Evolutionary conservation across 1,140 invertebrate genomes (phyloP), one percentile per base, ranked within the genome.

Genomic region (Dysdera silvatica): DNA sequence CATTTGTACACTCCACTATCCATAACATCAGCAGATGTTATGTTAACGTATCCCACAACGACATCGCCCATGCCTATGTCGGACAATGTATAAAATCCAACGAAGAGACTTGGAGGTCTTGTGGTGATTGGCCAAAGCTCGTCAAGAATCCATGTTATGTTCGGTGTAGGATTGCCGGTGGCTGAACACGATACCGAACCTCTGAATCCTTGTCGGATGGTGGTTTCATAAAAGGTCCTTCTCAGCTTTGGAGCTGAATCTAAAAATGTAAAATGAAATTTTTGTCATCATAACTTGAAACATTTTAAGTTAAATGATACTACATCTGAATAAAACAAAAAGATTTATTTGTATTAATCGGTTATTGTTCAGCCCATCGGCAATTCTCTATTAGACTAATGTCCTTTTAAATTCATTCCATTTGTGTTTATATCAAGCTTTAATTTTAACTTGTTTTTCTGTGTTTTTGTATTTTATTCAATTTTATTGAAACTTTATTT

Each of bases 141-240:
- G 76, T 96, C 93, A 14, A 96, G 80, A 76, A 88, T 87, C 94
- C 94, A 97, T 7, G 85, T 87, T 58, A 97, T 91, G 78, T 91
- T 88, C 53, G 94, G 94, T 16, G 88, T 89, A 7, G 94, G 94
- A 76, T 94, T 95, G 51, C 91, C 91, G 16, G 86, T 85, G 0
- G 87, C 87, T 10, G 84, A 81, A 76, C 88, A 90, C 71, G 87
- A 87, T 4, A 97, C 78, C 61, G 87, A 88, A 14, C 92, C 84
- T 49, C 84, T 84, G 24, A 87, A 87, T 43, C 90, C 89, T 0
- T 90, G 89, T 68, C 91, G 86, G 62, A 93, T 82, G 51, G 88
- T 91, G 75, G 90, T 86, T 71, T 91, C 88, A 60, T 82, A 81
- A 77, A 94, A 95, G 47, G 87, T 85, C 72, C 89, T 85, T 40